These are phyloP conservation scores for Odiellus spinosus DNA, from an alignment of 2,888 invertebrate genomes.

Conservation along the genomic window DNA sequence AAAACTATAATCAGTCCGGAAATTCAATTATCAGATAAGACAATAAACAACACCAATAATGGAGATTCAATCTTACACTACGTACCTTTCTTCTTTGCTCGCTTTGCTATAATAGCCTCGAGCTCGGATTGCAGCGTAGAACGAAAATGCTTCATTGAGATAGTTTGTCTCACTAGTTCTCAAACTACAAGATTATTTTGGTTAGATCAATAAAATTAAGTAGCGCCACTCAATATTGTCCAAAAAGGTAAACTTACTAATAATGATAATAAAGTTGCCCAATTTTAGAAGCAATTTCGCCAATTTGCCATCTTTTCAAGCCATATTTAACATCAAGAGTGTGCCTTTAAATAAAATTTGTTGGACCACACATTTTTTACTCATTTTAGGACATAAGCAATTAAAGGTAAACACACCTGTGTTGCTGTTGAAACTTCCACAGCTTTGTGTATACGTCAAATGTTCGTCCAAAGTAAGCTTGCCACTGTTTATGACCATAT, in stretches of 20 bases:
- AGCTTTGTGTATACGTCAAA: slow-evolving; percentile 94
- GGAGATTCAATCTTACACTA: neutral
- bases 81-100: slow-evolving; percentile 69
- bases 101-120: slow-evolving; percentile 87
- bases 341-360: slow-evolving; percentile 35
- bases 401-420: slow-evolving; percentile 51
- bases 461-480: slow-evolving; percentile 87
- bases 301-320: slow-evolving; percentile 93
- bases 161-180: slow-evolving; percentile 93
- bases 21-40: slow-evolving; percentile 2
- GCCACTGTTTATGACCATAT: slow-evolving; percentile 95
- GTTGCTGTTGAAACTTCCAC: slow-evolving; percentile 97
- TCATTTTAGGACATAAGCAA: no score
- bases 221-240: neutral
- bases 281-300: slow-evolving; percentile 95
- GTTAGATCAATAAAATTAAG: slow-evolving; percentile 1
- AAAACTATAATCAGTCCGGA: neutral
- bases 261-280: slow-evolving; percentile 97
- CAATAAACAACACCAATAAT: neutral
- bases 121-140: slow-evolving; percentile 86
- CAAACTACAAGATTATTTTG: slow-evolving; percentile 43
- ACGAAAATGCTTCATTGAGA: slow-evolving; percentile 86
- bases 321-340: slow-evolving; percentile 83
- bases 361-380: no score
- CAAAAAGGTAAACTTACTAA: slow-evolving; percentile 50